Evolutionary conservation across 2,888 invertebrate species (phyloP).

Genomic region (Esperia sulphurella): DNA sequence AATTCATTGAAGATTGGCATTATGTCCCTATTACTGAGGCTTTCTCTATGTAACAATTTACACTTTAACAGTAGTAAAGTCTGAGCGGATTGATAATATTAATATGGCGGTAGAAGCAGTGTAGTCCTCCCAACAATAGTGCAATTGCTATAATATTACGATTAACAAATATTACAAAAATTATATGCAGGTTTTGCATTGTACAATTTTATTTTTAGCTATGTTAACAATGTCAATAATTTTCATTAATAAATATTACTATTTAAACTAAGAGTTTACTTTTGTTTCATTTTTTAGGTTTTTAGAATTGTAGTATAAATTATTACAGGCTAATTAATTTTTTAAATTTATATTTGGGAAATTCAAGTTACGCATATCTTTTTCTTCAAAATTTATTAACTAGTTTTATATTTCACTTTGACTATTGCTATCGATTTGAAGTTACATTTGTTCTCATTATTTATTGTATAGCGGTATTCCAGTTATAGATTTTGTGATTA

Average conservation of each 20-base stretch:
- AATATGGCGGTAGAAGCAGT: constrained; percentile 64
- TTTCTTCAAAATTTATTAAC: not conserved
- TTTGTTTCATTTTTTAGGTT: constrained; percentile 61
- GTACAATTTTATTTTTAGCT: constrained; percentile 77
- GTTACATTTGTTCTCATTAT: constrained; percentile 31
- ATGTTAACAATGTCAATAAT: constrained; percentile 69
- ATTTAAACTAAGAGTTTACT: constrained; percentile 68
- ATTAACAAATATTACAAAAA: constrained; percentile 53
- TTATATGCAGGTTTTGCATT: constrained; percentile 74
- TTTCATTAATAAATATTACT: constrained; percentile 73
- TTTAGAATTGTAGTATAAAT: constrained; percentile 44
- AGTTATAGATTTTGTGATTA: constrained; percentile 45
- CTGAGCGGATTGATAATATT: constrained; percentile 54
- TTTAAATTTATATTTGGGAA: constrained; percentile 25
- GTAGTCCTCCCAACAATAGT: constrained; percentile 78
- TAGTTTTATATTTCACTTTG: constrained; percentile 1
- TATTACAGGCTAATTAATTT: constrained; percentile 19
- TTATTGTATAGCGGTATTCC: constrained; percentile 27
- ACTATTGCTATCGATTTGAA: constrained; percentile 14
- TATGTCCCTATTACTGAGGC: constrained; percentile 58
- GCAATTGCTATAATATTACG: constrained; percentile 67
- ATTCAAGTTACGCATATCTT: not conserved
- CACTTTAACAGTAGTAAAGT: constrained; percentile 33
- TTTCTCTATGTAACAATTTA: constrained; percentile 43
- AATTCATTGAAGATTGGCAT: constrained; percentile 56